Evolutionary conservation across 2,113 vertebrate genomes (phyloP).

Genomic region (Lutjanus erythropterus): DNA sequence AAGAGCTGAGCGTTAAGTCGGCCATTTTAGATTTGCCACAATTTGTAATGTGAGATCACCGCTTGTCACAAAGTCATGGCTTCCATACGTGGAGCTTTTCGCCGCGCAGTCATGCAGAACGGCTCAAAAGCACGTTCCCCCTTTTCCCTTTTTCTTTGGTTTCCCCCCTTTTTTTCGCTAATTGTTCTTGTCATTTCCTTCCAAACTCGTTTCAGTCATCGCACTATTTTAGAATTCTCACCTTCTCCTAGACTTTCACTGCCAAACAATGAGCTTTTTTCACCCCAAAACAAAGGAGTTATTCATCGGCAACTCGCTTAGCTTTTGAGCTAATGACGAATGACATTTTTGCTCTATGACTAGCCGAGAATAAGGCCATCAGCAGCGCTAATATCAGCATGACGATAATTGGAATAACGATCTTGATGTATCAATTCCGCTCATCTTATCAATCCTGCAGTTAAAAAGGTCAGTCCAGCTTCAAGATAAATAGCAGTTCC

Average conservation of each 20-base stretch:
- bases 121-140: neutral
- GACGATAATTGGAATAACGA: slow-evolving; percentile 79
- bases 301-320: slow-evolving; percentile 7
- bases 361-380: slow-evolving; percentile 53
- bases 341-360: slow-evolving; percentile 49
- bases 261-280: slow-evolving; percentile 5
- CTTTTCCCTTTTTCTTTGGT: neutral
- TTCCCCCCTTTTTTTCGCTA: neutral
- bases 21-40: slow-evolving; percentile 85
- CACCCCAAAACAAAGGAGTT: slow-evolving; percentile 55
- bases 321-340: slow-evolving; percentile 32
- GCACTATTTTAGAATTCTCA: neutral
- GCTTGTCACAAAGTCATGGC: slow-evolving; percentile 81
- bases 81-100: slow-evolving; percentile 33
- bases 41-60: slow-evolving; percentile 78
- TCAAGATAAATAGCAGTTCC: slow-evolving; percentile 2
- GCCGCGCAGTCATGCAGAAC: slow-evolving; percentile 16
- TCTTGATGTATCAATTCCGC: slow-evolving; percentile 37
- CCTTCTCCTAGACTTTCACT: slow-evolving; percentile 8
- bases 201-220: neutral
- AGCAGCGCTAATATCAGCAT: slow-evolving; percentile 45
- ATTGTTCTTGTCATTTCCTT: neutral
- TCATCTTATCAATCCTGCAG: slow-evolving; percentile 19
- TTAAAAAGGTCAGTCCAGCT: slow-evolving; percentile 35
- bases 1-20: slow-evolving; percentile 72